Conservation (phyloP, 2,888 invertebrate species). For the Agrochola circellaris region DNA sequence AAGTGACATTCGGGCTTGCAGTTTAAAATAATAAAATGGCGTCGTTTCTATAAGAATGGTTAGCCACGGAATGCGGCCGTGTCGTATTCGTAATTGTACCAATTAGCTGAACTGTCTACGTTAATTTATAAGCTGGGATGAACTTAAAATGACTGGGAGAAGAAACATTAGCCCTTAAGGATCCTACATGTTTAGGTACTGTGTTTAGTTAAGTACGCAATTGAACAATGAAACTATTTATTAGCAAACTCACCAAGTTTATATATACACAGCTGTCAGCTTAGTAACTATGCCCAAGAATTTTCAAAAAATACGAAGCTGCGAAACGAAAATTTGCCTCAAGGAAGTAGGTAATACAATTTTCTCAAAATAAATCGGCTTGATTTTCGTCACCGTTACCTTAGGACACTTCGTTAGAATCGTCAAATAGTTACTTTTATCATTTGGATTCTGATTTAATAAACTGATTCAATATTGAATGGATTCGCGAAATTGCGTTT, state of each 20-base stretch:
- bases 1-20: conserved; percentile 68
- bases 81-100: conserved; percentile 82
- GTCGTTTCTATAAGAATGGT: conserved; percentile 71
- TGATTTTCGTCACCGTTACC: conserved; percentile 36
- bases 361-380: conserved; percentile 23
- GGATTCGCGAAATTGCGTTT: conserved; percentile 33
- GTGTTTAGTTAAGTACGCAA: background rate
- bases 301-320: background rate
- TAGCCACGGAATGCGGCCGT: conserved; percentile 79
- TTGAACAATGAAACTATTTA: background rate
- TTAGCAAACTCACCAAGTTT: background rate
- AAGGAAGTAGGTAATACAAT: conserved; percentile 29
- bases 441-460: conserved; percentile 52
- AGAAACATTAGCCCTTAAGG: conserved; percentile 55
- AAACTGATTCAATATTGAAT: conserved; percentile 51
- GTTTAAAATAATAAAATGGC: conserved; percentile 71
- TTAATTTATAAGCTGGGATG: conserved; percentile 80
- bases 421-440: conserved; percentile 61
- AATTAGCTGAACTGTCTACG: conserved; percentile 82
- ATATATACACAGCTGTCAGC: background rate
- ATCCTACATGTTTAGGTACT: background rate
- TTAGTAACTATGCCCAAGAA: background rate
- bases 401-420: conserved; percentile 56
- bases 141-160: conserved; percentile 64
- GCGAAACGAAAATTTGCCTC: conserved; percentile 15